Evolutionary conservation across 2,888 invertebrate species (phyloP).

Genomic region (Perizoma flavofasciatum): DNA sequence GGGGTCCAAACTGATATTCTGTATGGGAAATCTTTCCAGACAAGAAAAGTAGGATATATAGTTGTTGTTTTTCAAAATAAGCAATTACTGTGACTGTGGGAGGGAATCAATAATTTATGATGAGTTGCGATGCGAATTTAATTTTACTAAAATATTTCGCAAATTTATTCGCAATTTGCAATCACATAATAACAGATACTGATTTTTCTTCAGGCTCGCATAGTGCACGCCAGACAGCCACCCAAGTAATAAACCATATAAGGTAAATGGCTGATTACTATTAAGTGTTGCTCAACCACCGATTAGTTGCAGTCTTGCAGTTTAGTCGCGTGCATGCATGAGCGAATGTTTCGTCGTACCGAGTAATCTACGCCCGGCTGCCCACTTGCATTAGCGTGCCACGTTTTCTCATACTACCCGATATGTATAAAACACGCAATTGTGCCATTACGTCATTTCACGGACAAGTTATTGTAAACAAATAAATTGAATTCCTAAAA

Average conservation of each 20-base stretch:
- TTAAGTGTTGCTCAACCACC: conserved; percentile 45
- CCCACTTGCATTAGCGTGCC: conserved; percentile 41
- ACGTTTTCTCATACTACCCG: conserved; percentile 46
- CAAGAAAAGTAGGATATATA: not conserved
- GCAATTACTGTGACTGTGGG: conserved; percentile 5
- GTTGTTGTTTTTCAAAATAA: conserved; percentile 9
- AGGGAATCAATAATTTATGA: conserved; percentile 11
- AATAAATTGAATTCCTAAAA: conserved; percentile 27
- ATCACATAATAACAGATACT: too few species aligned
- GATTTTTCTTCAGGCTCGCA: conserved; percentile 62
- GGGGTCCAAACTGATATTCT: too few species aligned
- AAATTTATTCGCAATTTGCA: too few species aligned
- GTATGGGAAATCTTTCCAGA: too few species aligned
- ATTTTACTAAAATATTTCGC: too few species aligned
- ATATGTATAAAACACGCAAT: conserved; percentile 52
- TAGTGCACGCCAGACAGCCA: conserved; percentile 35
- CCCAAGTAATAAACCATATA: not conserved
- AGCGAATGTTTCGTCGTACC: conserved; percentile 35
- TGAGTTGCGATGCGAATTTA: not conserved
- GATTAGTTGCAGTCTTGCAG: conserved; percentile 46
- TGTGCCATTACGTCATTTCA: conserved; percentile 43
- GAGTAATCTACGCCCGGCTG: conserved; percentile 38
- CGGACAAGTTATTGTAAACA: conserved; percentile 40
- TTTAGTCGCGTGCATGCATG: conserved; percentile 44
- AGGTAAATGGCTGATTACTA: not conserved